Evolutionary conservation across 2,113 vertebrate species (phyloP).

Genomic region (Cercocebus atys): DNA sequence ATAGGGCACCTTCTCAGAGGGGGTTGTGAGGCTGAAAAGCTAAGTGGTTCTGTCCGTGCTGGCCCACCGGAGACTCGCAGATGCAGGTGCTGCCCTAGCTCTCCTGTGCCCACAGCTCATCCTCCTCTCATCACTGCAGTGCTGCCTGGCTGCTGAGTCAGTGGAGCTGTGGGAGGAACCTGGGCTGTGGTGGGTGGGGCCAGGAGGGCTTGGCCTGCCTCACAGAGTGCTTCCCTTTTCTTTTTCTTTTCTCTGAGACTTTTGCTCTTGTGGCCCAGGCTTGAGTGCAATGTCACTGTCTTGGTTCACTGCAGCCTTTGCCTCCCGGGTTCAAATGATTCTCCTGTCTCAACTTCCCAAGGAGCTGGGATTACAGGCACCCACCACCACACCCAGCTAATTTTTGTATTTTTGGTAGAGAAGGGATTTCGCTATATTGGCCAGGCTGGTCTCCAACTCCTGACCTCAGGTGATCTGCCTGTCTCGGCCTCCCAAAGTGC

Average conservation of each 20-base stretch:
- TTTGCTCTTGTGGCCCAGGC: no score
- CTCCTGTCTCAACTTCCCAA: no score
- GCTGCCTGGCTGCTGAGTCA: background rate
- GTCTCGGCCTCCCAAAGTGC: no score
- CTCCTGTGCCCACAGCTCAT: background rate
- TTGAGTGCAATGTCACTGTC: no score
- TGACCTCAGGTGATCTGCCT: no score
- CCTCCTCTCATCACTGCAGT: background rate
- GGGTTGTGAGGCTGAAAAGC: background rate
- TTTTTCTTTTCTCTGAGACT: background rate
- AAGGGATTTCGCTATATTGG: no score
- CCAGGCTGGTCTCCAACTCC: no score
- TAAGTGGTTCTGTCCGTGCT: background rate
- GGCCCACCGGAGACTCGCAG: background rate
- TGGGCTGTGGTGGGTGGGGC: background rate
- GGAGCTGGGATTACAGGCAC: no score
- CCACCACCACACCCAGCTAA: no score
- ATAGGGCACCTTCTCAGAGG: background rate
- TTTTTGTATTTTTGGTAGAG: no score
- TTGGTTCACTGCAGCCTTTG: no score
- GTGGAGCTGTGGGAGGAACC: background rate
- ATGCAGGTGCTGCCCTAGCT: background rate
- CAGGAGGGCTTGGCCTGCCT: background rate
- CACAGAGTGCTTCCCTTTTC: conserved; percentile 47
- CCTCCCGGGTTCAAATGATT: no score